Percentiles rank a stretch among this genome's conserved stretches.
Evolutionary conservation across 2,113 vertebrate species (phyloP).

Genomic region (Pseudolaguvia tuberculata): DNA sequence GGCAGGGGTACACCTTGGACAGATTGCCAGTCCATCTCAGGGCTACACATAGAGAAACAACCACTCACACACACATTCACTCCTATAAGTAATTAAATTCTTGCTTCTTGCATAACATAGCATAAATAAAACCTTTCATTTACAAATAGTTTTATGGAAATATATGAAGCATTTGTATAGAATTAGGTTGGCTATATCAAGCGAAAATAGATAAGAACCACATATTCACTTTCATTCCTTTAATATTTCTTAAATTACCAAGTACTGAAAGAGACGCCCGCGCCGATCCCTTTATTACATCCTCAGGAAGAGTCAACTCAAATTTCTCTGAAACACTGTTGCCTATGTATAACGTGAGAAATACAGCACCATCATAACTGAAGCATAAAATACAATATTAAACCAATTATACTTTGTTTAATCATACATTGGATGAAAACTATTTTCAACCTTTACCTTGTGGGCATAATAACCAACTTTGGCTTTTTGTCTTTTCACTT

Average conservation of each 20-base stretch:
- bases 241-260: constrained; percentile 58
- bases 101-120: too few relatives aligned
- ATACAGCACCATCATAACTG: neutral
- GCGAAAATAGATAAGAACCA: too few relatives aligned
- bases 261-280: constrained; percentile 71
- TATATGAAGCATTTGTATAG: too few relatives aligned
- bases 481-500: constrained; percentile 48
- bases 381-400: neutral
- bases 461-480: constrained; percentile 66
- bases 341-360: constrained; percentile 7
- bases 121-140: too few relatives aligned
- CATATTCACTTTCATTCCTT: too few relatives aligned
- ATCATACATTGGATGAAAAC: neutral
- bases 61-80: too few relatives aligned
- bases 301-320: constrained; percentile 45
- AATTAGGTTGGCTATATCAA: too few relatives aligned
- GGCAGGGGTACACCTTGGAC: too few relatives aligned
- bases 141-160: too few relatives aligned
- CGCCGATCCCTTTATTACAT: constrained; percentile 64
- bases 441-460: constrained; percentile 51
- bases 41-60: too few relatives aligned
- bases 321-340: constrained; percentile 5
- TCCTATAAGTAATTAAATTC: too few relatives aligned
- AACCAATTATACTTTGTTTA: neutral
- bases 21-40: too few relatives aligned